Evolutionary conservation across 2,797 vertebrate species (phyloP), one percentile per base, ranked within the genome.

Genomic region (Thripadectes ignobilis): DNA sequence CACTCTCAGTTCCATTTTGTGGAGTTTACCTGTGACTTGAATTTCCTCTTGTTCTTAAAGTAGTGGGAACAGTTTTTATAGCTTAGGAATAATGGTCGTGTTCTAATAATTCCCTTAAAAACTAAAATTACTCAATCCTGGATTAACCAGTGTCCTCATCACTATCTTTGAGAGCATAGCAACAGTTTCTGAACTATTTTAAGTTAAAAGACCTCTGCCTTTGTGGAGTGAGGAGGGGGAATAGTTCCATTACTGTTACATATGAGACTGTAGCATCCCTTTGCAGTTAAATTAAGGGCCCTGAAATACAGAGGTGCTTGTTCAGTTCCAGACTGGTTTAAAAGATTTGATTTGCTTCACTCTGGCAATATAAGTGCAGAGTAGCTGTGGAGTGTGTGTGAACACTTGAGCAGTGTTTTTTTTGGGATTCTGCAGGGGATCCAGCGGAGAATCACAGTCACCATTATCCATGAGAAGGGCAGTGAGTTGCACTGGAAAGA

Each of bases 401-500:
- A 46, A 2, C 81, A 7, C 12, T 38, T 95, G 17, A 82, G 32
- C 38, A 29, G 22, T 23, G 27, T 27, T 71, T 54, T 92, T 6
- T 58, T 82, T 38, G 89, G 66, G 26, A 34, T 86, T 77, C 49
- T 23, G 1, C 97, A 99, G 99, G 99, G 99, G 58, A 99, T 99
- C 97, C 99, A 99, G 96, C 98, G 99, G 32, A 98, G 99, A 95
- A 99, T 99, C 98, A 99, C 99, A 0, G 98, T 99, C 95, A 99
- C 99, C 73, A 99, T 99, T 17, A 99, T 99, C 96, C 99, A 99
- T 0, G 99, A 99, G 98, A 99, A 99, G 95, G 99, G 99, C 54
- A 99, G 98, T 3, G 99, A 99, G 95, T 98, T 99, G 51, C 99
- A 99, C 93, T 99, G 99, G 99, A 99, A 99, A 58, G 99, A 99